These are phyloP conservation scores for Muntiacus reevesi DNA, from an alignment of 2,113 vertebrate genomes.

Conservation along the genomic window DNA sequence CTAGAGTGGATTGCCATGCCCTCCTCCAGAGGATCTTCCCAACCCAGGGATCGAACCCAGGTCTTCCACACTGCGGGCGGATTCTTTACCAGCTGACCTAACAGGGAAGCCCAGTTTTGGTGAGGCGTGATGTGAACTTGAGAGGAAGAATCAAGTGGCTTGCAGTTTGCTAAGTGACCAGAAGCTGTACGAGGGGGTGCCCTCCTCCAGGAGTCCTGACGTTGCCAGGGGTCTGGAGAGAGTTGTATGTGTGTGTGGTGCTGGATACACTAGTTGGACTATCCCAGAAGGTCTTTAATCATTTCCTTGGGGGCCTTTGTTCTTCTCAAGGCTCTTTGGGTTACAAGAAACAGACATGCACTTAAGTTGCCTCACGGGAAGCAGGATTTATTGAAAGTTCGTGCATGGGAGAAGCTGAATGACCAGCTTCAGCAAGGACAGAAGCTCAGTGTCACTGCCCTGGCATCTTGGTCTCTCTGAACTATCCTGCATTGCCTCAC, in stretches of 20 bases:
- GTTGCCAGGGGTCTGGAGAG: not conserved
- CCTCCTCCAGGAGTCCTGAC: not conserved
- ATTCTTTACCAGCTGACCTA: not conserved
- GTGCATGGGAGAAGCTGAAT: slow-evolving; percentile 40
- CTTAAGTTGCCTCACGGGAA: slow-evolving; percentile 51
- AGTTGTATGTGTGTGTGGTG: not conserved
- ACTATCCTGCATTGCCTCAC: not conserved
- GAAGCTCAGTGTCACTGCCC: not conserved
- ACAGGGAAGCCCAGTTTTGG: not conserved
- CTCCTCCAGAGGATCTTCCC: not conserved
- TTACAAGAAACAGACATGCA: slow-evolving; percentile 63
- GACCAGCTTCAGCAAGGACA: not conserved
- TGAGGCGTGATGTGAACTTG: not conserved
- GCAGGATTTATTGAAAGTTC: slow-evolving; percentile 50
- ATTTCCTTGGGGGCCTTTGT: slow-evolving; percentile 61
- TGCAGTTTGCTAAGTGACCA: not conserved
- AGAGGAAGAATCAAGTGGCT: not conserved
- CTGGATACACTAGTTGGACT: not conserved
- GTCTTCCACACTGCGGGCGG: not conserved
- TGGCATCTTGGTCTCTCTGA: not conserved
- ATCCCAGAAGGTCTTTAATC: slow-evolving; percentile 41
- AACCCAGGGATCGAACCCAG: not conserved
- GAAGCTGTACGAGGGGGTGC: not conserved
- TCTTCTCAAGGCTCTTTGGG: slow-evolving; percentile 59
- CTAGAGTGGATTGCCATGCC: not conserved